phyloP scores from a whole-genome alignment of 2,797 vertebrate species.

The Chelon auratus region DNA sequence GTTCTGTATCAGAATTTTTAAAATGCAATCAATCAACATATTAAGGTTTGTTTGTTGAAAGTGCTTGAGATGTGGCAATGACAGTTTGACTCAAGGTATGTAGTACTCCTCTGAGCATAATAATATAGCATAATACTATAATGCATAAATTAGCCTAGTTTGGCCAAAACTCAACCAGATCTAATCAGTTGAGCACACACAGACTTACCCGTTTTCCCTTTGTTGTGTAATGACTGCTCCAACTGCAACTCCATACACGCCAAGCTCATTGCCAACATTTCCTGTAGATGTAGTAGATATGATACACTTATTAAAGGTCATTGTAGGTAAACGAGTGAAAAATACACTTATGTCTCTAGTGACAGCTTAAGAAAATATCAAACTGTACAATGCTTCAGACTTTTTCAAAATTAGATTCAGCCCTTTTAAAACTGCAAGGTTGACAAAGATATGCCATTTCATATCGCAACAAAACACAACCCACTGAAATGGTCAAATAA shows the following conservation, averaged over 20 bases:
- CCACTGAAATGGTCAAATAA: too few species aligned
- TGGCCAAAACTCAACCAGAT: background rate
- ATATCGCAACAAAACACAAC: background rate
- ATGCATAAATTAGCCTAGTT: too few species aligned
- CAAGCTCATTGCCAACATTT: constrained; percentile 95
- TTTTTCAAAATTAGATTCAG: background rate
- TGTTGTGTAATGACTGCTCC: constrained; percentile 93
- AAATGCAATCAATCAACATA: too few species aligned
- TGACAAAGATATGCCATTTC: background rate
- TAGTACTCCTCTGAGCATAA: too few species aligned
- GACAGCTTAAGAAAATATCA: too few species aligned
- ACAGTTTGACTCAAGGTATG: too few species aligned
- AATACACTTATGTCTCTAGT: background rate
- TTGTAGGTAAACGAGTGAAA: background rate
- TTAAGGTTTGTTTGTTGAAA: too few species aligned
- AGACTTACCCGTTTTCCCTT: constrained; percentile 89
- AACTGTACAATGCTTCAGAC: background rate
- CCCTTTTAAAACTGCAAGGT: background rate
- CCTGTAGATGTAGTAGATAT: constrained; percentile 78
- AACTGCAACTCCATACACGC: constrained; percentile 97
- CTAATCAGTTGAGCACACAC: background rate
- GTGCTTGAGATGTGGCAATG: too few species aligned
- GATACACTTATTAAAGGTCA: background rate
- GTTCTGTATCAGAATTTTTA: too few species aligned
- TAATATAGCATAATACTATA: too few species aligned